Evolutionary conservation across 2,888 invertebrate species (phyloP).

Genomic region (Creontiades dilutus): DNA sequence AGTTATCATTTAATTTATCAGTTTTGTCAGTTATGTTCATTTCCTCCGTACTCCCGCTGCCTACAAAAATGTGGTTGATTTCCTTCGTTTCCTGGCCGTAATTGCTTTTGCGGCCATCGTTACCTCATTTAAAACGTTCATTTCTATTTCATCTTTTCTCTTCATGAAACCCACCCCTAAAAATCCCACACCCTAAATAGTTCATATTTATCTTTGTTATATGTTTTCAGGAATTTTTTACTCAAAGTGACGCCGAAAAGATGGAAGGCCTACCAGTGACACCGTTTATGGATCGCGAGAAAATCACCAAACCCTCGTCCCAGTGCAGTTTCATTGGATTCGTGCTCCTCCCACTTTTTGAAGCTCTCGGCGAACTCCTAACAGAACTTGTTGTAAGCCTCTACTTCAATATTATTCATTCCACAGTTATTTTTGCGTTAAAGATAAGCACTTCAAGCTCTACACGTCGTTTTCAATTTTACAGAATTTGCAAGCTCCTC

Average conservation of each 20-base stretch:
- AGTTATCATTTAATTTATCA: too few relatives aligned
- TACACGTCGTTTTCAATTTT: too few relatives aligned
- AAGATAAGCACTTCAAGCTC: too few relatives aligned
- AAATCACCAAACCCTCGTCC: conserved; percentile 90
- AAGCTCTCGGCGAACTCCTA: conserved; percentile 86
- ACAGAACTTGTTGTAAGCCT: conserved; percentile 84
- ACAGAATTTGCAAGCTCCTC: too few relatives aligned
- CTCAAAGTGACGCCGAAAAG: conserved; percentile 90
- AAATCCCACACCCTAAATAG: too few relatives aligned
- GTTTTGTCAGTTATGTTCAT: too few relatives aligned
- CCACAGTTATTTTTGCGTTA: too few relatives aligned
- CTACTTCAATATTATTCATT: conserved; percentile 64
- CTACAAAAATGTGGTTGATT: too few relatives aligned
- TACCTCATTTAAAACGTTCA: conserved; percentile 69
- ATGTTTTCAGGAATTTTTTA: conserved; percentile 83
- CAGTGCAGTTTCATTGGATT: conserved; percentile 91
- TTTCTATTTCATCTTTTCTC: background rate
- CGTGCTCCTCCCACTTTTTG: conserved; percentile 88
- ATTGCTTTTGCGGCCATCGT: background rate
- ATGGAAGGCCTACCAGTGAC: conserved; percentile 90
- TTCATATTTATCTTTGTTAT: background rate
- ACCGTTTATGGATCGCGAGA: conserved; percentile 92
- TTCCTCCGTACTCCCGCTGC: too few relatives aligned
- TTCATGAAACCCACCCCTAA: background rate
- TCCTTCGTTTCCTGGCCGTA: too few relatives aligned